A percentile compares a stretch with the other conserved stretches of the same genome.
Conservation (phyloP, 2,797 vertebrate species). For the Bovichtus variegatus region DNA sequence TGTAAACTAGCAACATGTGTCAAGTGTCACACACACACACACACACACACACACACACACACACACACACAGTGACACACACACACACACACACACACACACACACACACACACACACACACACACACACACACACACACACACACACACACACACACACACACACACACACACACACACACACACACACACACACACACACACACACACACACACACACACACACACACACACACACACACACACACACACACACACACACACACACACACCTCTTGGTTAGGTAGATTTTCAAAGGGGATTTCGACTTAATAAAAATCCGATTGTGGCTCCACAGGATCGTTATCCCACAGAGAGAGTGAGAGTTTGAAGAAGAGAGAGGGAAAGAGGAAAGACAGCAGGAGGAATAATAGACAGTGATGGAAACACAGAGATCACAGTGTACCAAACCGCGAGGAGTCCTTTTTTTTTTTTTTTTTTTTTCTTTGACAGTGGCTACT, state of each 20-base stretch:
- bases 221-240: too few species aligned
- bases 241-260: background rate
- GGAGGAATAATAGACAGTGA: conserved; percentile 68
- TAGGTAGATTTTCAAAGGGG: conserved; percentile 60
- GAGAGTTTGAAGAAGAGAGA: conserved; percentile 46
- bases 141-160: conserved; percentile 1
- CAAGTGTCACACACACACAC: background rate
- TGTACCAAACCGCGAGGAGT: conserved; percentile 21
- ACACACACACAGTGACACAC: too few species aligned
- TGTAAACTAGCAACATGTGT: background rate
- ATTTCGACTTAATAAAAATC: conserved; percentile 71
- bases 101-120: background rate
- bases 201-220: too few species aligned
- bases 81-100: conserved; percentile 1
- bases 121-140: background rate
- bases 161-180: background rate
- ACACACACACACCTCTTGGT: conserved; percentile 20
- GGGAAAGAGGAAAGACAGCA: conserved; percentile 45
- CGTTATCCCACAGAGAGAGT: conserved; percentile 46
- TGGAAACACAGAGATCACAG: conserved; percentile 60
- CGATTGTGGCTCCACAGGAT: conserved; percentile 63
- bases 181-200: background rate
- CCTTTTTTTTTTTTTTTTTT: conserved; percentile 5
- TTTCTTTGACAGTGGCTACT: background rate
- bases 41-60: background rate